Percentiles rank a stretch among this genome's conserved stretches.
Conservation (phyloP, 1,140 invertebrate genomes). For the Sitodiplosis mosellana region DNA sequence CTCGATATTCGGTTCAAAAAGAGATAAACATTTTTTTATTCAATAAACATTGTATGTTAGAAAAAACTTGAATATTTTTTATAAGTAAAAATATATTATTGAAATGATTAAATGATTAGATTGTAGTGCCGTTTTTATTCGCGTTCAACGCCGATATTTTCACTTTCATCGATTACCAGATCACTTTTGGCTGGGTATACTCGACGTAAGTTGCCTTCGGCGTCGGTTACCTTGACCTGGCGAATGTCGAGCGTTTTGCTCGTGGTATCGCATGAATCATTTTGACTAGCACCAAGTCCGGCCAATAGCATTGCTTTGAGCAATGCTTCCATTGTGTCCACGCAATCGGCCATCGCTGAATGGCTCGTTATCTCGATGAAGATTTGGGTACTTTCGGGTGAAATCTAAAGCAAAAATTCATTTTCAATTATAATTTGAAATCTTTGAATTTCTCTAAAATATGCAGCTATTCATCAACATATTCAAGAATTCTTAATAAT, state of each 20-base stretch:
- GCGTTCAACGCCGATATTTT: conserved; percentile 18
- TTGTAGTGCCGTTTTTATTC: not conserved
- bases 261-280: conserved; percentile 7
- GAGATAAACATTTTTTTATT: no score
- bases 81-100: no score
- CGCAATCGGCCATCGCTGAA: conserved; percentile 41
- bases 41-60: no score
- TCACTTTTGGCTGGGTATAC: conserved; percentile 63
- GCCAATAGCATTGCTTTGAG: conserved; percentile 39
- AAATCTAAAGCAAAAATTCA: conserved; percentile 29
- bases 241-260: conserved; percentile 30
- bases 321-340: conserved; percentile 46
- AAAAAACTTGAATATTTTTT: no score
- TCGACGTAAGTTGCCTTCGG: conserved; percentile 44
- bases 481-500: no score
- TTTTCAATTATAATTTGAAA: no score
- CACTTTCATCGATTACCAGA: conserved; percentile 31
- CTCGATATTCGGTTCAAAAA: no score
- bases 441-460: no score
- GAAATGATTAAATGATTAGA: no score
- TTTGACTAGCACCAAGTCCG: conserved; percentile 25
- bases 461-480: no score
- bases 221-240: conserved; percentile 51
- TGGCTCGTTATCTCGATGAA: conserved; percentile 62
- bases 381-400: conserved; percentile 40